Evolutionary conservation across 2,888 invertebrate genomes (phyloP), one percentile per base, ranked within the genome.

Genomic region (Acanthosepion pharaonis): DNA sequence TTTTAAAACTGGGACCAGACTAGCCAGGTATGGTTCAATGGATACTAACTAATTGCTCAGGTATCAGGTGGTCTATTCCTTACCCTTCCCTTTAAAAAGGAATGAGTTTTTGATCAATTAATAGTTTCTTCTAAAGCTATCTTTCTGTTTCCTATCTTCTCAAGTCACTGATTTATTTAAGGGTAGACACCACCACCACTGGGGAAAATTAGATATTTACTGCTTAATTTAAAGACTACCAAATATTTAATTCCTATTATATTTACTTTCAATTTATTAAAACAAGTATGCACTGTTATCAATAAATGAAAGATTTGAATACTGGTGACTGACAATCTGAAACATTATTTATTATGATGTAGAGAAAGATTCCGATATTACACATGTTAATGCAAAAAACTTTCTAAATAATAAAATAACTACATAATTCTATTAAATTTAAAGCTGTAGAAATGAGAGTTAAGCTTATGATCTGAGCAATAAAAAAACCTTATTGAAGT

Each of bases 171-270:
- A 92, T 92, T 51, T 48, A 51, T 92, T 53, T 93, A n/a, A 93
- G 49, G 93, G 51, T 53, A 93, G 93, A 93, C 93, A 93, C 93
- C 93, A 93, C 92, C 92, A 49, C n/a, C 5, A 53, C 51, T 15
- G 33, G 51, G 3, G n/a, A 78, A 78, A 78, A 78, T 78, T 78
- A 78, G 18, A 78, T n/a, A 78, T n/a, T 78, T 15, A 78, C n/a
- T 78, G n/a, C n/a, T 78, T n/a, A 78, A n/a, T 78, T 15, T 78
- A 64, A 8, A 78, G n/a, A 78, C 78, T 78, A 15, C 78, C n/a
- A 59, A 59, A 59, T 59, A 59, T 59, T 59, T 59, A 59, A 59
- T 59, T 59, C 59, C 1, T 20, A 59, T 23, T 59, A 23, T 59
- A 59, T 59, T 20, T 59, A 5, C 59, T 59, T 51, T 15, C 15